Percentiles rank a stretch among this genome's conserved stretches.
Evolutionary conservation across 2,888 invertebrate genomes (phyloP).

Genomic region (Hybos culiciformis): DNA sequence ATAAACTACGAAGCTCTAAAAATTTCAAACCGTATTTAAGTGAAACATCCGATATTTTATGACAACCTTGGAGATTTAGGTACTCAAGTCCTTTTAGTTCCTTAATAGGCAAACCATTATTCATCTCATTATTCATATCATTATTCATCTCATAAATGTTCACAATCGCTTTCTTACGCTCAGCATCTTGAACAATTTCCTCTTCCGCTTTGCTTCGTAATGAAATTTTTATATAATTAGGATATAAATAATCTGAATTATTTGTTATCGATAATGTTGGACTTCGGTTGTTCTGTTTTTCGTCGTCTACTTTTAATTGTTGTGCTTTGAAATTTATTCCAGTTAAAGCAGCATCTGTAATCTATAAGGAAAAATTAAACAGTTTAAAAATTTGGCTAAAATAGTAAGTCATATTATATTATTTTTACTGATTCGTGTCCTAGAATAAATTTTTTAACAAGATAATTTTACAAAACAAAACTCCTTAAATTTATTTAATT

Average conservation of each 20-base stretch:
- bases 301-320: background rate
- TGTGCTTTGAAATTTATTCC: constrained; percentile 35
- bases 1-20: constrained; percentile 45
- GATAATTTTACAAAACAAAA: too few species aligned
- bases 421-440: too few species aligned
- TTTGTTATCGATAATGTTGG: constrained; percentile 14
- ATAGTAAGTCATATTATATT: too few species aligned
- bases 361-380: constrained; percentile 14
- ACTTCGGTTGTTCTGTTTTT: background rate
- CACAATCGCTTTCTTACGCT: constrained; percentile 47
- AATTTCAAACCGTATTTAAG: constrained; percentile 53
- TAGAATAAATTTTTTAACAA: too few species aligned
- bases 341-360: constrained; percentile 55
- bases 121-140: constrained; percentile 20
- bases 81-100: constrained; percentile 41
- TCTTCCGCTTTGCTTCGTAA: constrained; percentile 53
- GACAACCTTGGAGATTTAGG: constrained; percentile 53
- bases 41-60: constrained; percentile 57
- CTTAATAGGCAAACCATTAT: constrained; percentile 39
- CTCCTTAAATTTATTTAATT: constrained; percentile 15
- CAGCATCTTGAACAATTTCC: constrained; percentile 52
- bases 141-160: constrained; percentile 42
- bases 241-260: constrained; percentile 14
- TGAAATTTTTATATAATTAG: constrained; percentile 37
- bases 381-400: background rate